phyloP scores from a whole-genome alignment of 92 coral and sea anemone species.

The Porites lobata region DNA sequence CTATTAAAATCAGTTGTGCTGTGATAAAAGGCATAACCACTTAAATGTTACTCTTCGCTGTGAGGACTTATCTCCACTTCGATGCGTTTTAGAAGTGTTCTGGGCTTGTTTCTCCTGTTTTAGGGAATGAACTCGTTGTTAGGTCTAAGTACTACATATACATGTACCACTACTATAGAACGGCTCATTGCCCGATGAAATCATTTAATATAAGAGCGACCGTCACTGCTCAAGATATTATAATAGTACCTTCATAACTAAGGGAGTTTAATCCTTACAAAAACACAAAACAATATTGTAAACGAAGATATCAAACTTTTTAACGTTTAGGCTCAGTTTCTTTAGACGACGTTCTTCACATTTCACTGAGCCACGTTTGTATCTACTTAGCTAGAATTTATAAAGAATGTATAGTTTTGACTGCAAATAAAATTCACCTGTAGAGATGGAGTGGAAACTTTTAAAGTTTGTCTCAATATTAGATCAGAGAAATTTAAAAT shows the following conservation, averaged over 20 bases:
- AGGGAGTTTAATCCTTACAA: background rate
- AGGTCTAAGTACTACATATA: too few relatives aligned
- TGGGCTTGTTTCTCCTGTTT: too few relatives aligned
- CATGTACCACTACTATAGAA: too few relatives aligned
- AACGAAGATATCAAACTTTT: background rate
- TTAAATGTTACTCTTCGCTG: too few relatives aligned
- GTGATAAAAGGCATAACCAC: too few relatives aligned
- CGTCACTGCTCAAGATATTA: background rate
- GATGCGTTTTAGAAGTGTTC: too few relatives aligned
- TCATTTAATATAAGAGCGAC: background rate
- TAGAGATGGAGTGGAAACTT: background rate
- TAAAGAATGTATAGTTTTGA: conserved; percentile 39
- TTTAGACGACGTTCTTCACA: background rate
- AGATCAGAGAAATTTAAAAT: too few relatives aligned
- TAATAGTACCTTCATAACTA: background rate
- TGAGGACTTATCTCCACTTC: too few relatives aligned
- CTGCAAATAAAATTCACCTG: conserved; percentile 23
- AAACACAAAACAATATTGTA: background rate
- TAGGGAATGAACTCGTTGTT: too few relatives aligned
- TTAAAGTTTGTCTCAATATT: background rate
- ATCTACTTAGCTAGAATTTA: background rate
- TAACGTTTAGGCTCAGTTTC: background rate
- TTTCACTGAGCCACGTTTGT: background rate
- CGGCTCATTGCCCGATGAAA: too few relatives aligned
- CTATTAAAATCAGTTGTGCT: too few relatives aligned